These are phyloP conservation scores for Heteromormyrus szaboi DNA, from an alignment of 2,797 vertebrate genomes.

Conservation along the genomic window DNA sequence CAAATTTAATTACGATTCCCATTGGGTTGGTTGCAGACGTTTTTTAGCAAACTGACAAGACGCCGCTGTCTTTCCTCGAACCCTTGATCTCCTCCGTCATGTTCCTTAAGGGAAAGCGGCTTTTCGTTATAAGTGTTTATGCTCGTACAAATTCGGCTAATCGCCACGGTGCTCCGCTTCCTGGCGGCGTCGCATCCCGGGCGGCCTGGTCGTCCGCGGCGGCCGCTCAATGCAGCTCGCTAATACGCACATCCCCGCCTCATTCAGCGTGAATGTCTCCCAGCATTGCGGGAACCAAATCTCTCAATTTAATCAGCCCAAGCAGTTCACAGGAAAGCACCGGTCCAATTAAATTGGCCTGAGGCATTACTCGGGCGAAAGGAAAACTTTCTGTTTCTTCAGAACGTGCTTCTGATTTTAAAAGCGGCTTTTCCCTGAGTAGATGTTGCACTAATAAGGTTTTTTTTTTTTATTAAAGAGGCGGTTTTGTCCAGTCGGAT, in stretches of 20 bases:
- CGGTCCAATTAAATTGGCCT: slow-evolving; percentile 29
- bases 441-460: slow-evolving; percentile 31
- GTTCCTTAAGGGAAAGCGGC: not conserved
- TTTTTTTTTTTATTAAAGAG: slow-evolving; percentile 29
- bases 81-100: not conserved
- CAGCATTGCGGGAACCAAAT: slow-evolving; percentile 19
- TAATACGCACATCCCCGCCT: slow-evolving; percentile 18
- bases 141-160: slow-evolving; percentile 1
- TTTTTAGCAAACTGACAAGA: not conserved
- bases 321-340: slow-evolving; percentile 17
- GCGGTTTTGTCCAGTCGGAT: slow-evolving; percentile 24
- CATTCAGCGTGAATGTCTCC: slow-evolving; percentile 26
- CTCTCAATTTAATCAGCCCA: slow-evolving; percentile 27
- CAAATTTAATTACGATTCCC: not conserved
- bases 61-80: not conserved
- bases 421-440: slow-evolving; percentile 31
- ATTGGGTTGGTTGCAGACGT: not conserved
- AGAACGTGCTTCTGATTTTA: slow-evolving; percentile 27
- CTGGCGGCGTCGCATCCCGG: not conserved
- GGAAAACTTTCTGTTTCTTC: slow-evolving; percentile 25
- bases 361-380: slow-evolving; percentile 21
- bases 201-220: not conserved
- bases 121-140: not conserved
- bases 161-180: not conserved
- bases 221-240: not conserved